phyloP scores from a whole-genome alignment of 2,888 invertebrate genomes.

The Mactromeris polynyma region DNA sequence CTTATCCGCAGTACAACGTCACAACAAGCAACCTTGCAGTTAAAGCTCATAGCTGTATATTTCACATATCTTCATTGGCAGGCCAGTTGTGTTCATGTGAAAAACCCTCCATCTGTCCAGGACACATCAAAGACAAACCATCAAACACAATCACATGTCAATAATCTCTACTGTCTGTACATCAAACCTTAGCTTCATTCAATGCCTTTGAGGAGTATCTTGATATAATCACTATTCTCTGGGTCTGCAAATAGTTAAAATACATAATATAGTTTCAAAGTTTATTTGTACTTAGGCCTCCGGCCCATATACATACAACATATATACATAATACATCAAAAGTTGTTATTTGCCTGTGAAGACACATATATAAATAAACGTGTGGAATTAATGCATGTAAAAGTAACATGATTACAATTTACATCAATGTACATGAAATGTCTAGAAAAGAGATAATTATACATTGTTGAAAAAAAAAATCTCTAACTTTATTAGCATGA shows the following conservation, averaged over 20 bases:
- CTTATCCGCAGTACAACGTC: not conserved
- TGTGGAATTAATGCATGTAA: no score
- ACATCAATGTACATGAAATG: no score
- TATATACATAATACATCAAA: no score
- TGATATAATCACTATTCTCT: slow-evolving; percentile 70
- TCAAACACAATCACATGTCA: not conserved
- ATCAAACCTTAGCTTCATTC: slow-evolving; percentile 38
- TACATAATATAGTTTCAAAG: no score
- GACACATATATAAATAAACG: no score
- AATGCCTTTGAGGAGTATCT: slow-evolving; percentile 75
- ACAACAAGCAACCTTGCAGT: not conserved
- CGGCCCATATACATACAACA: no score
- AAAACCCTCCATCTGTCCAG: not conserved
- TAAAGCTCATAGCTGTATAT: not conserved
- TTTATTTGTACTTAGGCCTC: no score
- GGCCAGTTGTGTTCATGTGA: not conserved
- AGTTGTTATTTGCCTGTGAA: no score
- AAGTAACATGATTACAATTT: no score
- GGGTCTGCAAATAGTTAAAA: slow-evolving; percentile 70
- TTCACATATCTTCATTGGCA: not conserved
- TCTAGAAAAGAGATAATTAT: no score
- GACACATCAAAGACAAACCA: not conserved
- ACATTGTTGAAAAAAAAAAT: no score
- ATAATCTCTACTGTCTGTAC: not conserved
- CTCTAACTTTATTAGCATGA: no score